A percentile compares a stretch with the other conserved stretches of the same genome.
phyloP scores from a whole-genome alignment of 2,888 invertebrate species.

The Dicyrtoma fusca region DNA sequence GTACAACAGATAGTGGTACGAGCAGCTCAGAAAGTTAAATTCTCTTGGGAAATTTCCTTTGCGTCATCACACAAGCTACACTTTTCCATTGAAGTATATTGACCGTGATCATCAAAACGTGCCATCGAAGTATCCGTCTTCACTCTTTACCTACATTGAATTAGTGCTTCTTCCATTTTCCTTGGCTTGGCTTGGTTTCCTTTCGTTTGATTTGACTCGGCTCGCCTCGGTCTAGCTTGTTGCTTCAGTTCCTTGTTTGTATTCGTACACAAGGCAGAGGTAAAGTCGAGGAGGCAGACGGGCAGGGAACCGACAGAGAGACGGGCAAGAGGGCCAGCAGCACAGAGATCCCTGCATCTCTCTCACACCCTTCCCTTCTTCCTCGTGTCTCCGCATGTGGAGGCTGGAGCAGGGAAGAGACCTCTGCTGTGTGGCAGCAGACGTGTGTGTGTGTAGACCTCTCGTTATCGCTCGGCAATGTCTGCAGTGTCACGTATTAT shows the following conservation, averaged over 20 bases:
- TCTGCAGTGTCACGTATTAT: constrained; percentile 32
- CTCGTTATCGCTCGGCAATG: constrained; percentile 14
- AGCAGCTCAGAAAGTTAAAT: constrained; percentile 42
- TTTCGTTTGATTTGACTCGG: background rate
- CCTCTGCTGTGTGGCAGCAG: no score
- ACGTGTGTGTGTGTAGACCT: background rate
- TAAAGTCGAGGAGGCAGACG: no score
- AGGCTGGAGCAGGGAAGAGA: background rate
- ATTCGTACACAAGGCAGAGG: no score
- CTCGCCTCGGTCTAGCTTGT: no score
- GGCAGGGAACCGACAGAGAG: no score
- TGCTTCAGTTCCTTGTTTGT: no score
- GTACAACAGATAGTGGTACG: background rate
- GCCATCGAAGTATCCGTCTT: constrained; percentile 43
- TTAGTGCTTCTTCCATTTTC: constrained; percentile 33
- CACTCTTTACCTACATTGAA: constrained; percentile 42
- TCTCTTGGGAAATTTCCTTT: constrained; percentile 48
- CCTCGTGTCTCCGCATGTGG: background rate
- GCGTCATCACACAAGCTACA: constrained; percentile 43
- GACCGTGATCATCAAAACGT: constrained; percentile 44
- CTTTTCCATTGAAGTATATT: constrained; percentile 44
- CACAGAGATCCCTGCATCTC: background rate
- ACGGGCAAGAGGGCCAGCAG: no score
- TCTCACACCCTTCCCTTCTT: background rate
- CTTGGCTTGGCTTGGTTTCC: background rate